Conservation (phyloP, 2,113 vertebrate genomes). For the Dascyllus trimaculatus region DNA sequence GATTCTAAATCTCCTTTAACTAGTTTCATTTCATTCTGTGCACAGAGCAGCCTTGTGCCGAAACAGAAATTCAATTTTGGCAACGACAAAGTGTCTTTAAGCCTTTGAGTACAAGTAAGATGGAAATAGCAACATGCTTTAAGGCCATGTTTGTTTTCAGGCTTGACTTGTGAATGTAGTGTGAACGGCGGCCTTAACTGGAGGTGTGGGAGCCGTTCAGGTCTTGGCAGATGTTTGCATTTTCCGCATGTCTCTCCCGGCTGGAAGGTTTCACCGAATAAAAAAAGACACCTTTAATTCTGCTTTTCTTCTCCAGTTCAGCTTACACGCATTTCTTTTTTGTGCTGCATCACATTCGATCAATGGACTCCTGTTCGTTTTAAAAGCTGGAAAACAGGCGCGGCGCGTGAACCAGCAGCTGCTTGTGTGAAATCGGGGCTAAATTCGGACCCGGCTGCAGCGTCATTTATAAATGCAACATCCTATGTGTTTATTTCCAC, state of each 20-base stretch:
- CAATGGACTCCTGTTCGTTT: background rate
- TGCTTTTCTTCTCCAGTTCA: background rate
- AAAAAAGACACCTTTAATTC: background rate
- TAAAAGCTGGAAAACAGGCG: too few relatives aligned
- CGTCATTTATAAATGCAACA: too few relatives aligned
- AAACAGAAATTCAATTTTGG: background rate
- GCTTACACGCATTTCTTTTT: background rate
- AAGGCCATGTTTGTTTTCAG: background rate
- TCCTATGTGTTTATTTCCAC: background rate
- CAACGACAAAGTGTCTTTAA: background rate
- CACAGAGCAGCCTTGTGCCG: background rate
- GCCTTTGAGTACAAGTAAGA: background rate
- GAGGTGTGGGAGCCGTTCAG: background rate
- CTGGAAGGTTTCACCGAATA: background rate
- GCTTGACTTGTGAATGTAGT: background rate
- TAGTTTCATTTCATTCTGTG: background rate
- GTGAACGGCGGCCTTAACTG: background rate
- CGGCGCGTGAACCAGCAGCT: too few relatives aligned
- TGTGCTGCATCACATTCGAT: background rate
- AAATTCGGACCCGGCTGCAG: too few relatives aligned
- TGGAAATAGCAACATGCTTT: background rate
- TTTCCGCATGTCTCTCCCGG: background rate
- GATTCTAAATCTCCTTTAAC: too few relatives aligned
- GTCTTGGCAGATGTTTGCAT: background rate
- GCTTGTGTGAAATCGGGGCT: too few relatives aligned